phyloP scores from a whole-genome alignment of 2,888 invertebrate genomes.

The Campoplex capitator region DNA sequence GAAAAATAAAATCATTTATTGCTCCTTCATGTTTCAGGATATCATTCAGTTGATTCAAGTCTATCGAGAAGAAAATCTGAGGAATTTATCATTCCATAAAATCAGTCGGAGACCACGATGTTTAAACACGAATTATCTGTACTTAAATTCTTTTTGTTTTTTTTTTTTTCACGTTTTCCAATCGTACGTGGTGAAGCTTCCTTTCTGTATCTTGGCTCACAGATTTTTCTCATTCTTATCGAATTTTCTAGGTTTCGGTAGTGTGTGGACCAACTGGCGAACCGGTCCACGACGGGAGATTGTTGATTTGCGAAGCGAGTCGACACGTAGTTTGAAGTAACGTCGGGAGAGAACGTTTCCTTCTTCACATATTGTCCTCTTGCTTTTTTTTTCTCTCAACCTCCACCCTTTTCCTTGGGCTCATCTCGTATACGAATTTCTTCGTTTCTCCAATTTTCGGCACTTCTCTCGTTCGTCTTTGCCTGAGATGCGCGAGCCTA shows the following conservation, averaged over 20 bases:
- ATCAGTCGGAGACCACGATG: background rate
- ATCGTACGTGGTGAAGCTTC: conserved; percentile 38
- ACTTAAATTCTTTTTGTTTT: background rate
- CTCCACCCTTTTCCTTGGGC: background rate
- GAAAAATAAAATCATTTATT: background rate
- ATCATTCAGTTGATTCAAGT: background rate
- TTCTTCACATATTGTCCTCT: conserved; percentile 56
- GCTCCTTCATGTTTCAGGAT: too few species aligned
- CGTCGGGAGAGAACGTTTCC: conserved; percentile 39
- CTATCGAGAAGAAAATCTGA: background rate
- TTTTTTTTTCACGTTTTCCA: background rate
- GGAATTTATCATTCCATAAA: background rate
- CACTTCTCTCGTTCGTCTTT: conserved; percentile 42
- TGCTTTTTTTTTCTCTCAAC: conserved; percentile 1
- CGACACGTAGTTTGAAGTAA: conserved; percentile 59
- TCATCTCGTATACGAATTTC: conserved; percentile 27
- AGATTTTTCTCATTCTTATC: conserved; percentile 72
- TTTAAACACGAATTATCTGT: conserved; percentile 12
- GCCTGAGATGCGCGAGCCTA: conserved; percentile 38
- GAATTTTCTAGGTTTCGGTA: conserved; percentile 66
- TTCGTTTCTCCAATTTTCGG: conserved; percentile 68
- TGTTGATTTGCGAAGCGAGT: conserved; percentile 72
- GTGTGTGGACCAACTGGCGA: conserved; percentile 58
- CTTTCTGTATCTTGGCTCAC: conserved; percentile 20
- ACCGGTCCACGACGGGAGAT: conserved; percentile 59